A percentile compares a stretch with the other conserved stretches of the same genome.
phyloP scores from a whole-genome alignment of 2,113 vertebrate genomes.

The Hiodon alosoides region DNA sequence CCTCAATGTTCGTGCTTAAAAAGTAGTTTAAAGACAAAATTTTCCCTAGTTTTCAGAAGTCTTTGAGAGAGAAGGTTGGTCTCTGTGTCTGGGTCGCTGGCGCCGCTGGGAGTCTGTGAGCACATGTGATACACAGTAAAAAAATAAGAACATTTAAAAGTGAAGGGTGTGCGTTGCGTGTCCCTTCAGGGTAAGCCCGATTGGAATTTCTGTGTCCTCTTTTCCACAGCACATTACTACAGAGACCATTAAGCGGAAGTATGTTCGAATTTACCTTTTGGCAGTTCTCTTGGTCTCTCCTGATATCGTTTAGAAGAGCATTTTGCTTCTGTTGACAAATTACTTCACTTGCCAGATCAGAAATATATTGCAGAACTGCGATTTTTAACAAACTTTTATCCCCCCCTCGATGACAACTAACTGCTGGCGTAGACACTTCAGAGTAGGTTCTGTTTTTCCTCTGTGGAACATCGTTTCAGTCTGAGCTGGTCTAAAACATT shows the following conservation, averaged over 20 bases:
- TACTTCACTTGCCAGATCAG: constrained; percentile 21
- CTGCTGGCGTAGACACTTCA: neutral
- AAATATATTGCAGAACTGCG: constrained; percentile 7
- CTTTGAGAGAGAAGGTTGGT: neutral
- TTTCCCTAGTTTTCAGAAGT: too few species aligned
- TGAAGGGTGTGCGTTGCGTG: neutral
- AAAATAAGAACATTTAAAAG: neutral
- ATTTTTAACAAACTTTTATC: constrained; percentile 1
- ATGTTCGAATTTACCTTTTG: constrained; percentile 33
- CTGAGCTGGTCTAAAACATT: neutral
- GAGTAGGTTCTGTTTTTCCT: neutral
- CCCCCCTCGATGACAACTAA: neutral
- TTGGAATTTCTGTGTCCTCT: constrained; percentile 57
- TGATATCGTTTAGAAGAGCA: constrained; percentile 27
- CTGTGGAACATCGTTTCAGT: neutral
- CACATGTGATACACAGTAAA: neutral
- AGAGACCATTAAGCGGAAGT: constrained; percentile 38
- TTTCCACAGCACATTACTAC: constrained; percentile 56
- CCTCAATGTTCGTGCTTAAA: too few species aligned
- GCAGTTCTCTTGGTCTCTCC: constrained; percentile 31
- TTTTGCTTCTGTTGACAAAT: constrained; percentile 32
- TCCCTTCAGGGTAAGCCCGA: constrained; percentile 46
- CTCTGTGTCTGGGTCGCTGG: neutral
- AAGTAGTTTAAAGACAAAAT: too few species aligned
- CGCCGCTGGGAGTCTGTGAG: neutral